Evolutionary conservation across 1,140 invertebrate genomes (phyloP).

Genomic region (Drosophila tristis): DNA sequence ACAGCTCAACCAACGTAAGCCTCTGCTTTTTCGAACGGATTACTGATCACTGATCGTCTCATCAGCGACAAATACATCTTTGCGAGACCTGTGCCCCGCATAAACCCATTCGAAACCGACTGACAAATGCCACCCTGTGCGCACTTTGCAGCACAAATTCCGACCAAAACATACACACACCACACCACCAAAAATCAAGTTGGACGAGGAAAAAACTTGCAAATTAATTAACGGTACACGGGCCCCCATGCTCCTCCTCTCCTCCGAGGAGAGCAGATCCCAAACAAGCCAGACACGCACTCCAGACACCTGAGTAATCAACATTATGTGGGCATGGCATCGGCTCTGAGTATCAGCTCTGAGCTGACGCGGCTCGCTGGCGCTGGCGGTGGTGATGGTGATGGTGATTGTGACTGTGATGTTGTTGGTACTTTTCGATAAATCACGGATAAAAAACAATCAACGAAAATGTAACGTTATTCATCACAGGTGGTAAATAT

Average conservation of each 20-base stretch:
- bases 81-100: conserved; percentile 29
- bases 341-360: not conserved
- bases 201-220: conserved; percentile 48
- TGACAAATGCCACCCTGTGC: conserved; percentile 50
- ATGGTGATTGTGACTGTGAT: conserved; percentile 25
- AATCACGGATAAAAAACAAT: conserved; percentile 73
- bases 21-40: not conserved
- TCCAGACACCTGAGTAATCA: conserved; percentile 77
- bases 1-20: not conserved
- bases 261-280: not conserved
- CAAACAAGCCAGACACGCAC: conserved; percentile 41
- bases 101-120: conserved; percentile 16
- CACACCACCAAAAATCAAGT: conserved; percentile 37
- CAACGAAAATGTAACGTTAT: conserved; percentile 78
- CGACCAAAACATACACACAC: conserved; percentile 29
- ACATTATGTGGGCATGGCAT: conserved; percentile 73
- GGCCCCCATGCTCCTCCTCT: conserved; percentile 28
- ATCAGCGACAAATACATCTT: conserved; percentile 2
- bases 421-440: conserved; percentile 61
- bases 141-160: conserved; percentile 59
- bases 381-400: conserved; percentile 35
- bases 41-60: not conserved
- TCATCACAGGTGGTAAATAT: conserved; percentile 82
- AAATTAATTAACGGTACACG: conserved; percentile 81
- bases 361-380: conserved; percentile 6